These are phyloP conservation scores for Camponotus floridanus DNA, from an alignment of 1,140 invertebrate genomes.

Conservation along the genomic window DNA sequence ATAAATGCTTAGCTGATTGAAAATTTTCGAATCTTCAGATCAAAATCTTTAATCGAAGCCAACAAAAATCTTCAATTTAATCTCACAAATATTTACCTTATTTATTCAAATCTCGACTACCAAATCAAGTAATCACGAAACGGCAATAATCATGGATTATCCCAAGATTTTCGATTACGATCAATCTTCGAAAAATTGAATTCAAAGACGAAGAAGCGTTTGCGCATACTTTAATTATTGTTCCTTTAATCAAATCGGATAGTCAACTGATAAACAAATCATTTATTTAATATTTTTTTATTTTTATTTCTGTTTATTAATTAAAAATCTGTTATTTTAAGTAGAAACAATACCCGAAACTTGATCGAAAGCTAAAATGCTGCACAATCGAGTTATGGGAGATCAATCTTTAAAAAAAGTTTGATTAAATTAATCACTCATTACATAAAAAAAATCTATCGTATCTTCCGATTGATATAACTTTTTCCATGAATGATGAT, in stretches of 20 bases:
- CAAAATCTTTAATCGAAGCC: background rate
- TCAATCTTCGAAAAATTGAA: constrained; percentile 11
- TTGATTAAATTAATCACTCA: background rate
- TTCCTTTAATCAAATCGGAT: background rate
- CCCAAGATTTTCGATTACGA: constrained; percentile 1
- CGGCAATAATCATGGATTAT: constrained; percentile 21
- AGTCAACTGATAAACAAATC: background rate
- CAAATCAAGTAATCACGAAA: constrained; percentile 55
- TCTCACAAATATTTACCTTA: background rate
- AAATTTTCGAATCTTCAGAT: constrained; percentile 8
- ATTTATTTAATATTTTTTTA: background rate
- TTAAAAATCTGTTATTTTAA: constrained; percentile 19
- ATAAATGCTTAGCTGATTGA: constrained; percentile 7
- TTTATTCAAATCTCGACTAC: constrained; percentile 26
- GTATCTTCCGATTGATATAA: background rate
- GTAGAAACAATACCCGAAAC: constrained; percentile 17
- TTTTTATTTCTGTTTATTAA: background rate
- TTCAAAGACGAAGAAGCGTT: background rate
- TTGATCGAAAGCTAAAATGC: background rate
- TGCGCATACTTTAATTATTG: background rate
- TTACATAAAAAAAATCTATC: background rate
- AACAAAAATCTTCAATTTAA: constrained; percentile 12
- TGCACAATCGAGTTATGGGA: background rate
- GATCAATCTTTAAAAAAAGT: constrained; percentile 15
- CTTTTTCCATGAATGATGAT: background rate